Percentiles rank a stretch among this genome's conserved stretches.
Conservation (phyloP, 2,888 invertebrate genomes). For the Cheilosia impressa region DNA sequence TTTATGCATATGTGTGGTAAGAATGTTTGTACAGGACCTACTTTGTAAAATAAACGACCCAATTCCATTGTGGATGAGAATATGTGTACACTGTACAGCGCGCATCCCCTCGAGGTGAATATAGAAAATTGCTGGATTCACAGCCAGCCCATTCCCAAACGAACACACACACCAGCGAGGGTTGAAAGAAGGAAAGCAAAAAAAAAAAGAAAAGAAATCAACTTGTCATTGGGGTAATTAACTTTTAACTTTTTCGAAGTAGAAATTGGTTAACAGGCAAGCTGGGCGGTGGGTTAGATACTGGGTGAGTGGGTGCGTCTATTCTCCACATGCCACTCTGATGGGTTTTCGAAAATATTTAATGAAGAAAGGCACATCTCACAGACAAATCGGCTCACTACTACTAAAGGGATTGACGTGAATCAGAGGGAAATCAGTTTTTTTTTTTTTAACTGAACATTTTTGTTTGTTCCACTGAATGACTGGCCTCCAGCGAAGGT, state of each 20-base stretch:
- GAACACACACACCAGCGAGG: background rate
- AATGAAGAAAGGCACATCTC: slow-evolving; percentile 13
- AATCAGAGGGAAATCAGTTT: no score
- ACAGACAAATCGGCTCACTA: no score
- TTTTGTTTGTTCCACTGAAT: no score
- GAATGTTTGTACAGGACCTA: slow-evolving; percentile 1
- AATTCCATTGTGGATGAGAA: slow-evolving; percentile 19
- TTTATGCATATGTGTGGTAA: background rate
- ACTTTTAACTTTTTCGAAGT: slow-evolving; percentile 56
- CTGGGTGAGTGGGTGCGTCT: no score
- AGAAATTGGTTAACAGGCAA: slow-evolving; percentile 31
- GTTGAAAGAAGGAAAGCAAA: slow-evolving; percentile 7
- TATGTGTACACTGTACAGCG: background rate
- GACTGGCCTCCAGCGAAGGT: background rate
- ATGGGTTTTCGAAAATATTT: slow-evolving; percentile 26
- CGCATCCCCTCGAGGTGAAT: slow-evolving; percentile 38
- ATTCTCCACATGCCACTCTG: slow-evolving; percentile 6
- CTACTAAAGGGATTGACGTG: no score
- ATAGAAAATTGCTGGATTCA: slow-evolving; percentile 32
- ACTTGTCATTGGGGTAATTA: slow-evolving; percentile 68
- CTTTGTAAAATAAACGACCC: slow-evolving; percentile 46
- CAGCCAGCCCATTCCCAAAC: slow-evolving; percentile 7
- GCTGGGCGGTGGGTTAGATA: background rate
- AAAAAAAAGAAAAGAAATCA: slow-evolving; percentile 36
- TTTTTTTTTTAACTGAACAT: no score